Base-by-base conservation (phyloP, 92 coral and sea anemone genomes). In the Hydrozoanthus gracilis region DNA sequence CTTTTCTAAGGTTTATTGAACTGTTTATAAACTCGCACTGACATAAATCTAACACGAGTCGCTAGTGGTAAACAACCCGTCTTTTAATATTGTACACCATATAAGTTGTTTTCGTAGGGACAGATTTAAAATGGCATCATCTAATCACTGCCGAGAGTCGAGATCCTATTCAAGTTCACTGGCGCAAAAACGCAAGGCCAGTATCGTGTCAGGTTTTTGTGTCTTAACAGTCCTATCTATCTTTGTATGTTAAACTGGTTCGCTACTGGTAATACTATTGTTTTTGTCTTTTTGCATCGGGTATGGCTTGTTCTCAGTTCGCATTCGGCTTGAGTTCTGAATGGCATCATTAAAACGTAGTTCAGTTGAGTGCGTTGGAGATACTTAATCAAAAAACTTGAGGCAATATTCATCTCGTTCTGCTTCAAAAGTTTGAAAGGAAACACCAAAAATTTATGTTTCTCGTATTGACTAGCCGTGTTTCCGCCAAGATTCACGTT, bases 51-150 rank as follows among this genome's bases (percentile, higher is more conserved):
- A 9, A 64, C 85, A 66, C 85, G 46, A 65, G 75, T 70, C 27
- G 8, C 55, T 64, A 65, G 51, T 3, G 55, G 85, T 80, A 80
- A 80, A 80, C 85, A 80, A 66, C 60, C 48, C 20, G 14, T 68
- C 15, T 20, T 49, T 18, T 5, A 18, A 80, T 80, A 49, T 65
- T 64, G 85, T 10, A 49, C 73, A 16, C 70, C n/a, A 48, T 48
- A 48, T 18, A 51, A 64, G 74, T 80, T 80, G 75, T 80, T 80
- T 80, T 67, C 13, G 73, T 50, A 49, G 35, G 64, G 6, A 50
- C 64, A 80, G 73, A 80, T 27, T 65, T 80, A 17, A 80, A 45
- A 64, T 80, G 69, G 47, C 58, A 44, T 58, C 0, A 66, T 66
- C 58, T 4, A 39, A 12, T 55, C 66, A 47, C 47, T 20, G 69